Evolutionary conservation across 2,797 vertebrate species (phyloP).

Genomic region (Gambelia wislizenii): DNA sequence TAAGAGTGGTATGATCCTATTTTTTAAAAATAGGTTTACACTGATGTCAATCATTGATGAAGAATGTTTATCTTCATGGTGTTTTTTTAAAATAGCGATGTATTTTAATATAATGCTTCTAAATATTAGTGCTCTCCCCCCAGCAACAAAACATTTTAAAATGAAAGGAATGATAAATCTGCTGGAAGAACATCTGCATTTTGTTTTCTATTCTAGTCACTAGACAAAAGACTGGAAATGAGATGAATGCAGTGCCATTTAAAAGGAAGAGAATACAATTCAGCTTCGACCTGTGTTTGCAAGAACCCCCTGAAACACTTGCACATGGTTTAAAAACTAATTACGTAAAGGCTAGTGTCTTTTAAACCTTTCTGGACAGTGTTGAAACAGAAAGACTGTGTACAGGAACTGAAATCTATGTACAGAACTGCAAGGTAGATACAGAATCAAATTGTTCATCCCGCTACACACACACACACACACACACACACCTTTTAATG

Average conservation of each 20-base stretch:
- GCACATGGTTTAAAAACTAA: constrained; percentile 31
- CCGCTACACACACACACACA: too few relatives aligned
- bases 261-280: constrained; percentile 11
- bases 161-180: constrained; percentile 14
- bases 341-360: background rate
- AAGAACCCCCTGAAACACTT: constrained; percentile 30
- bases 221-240: constrained; percentile 6
- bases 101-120: constrained; percentile 11
- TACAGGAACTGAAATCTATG: background rate
- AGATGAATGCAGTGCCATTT: constrained; percentile 1
- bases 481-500: background rate
- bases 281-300: constrained; percentile 21
- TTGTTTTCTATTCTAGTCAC: constrained; percentile 2
- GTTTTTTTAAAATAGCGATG: background rate
- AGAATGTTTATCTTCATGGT: background rate
- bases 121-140: background rate
- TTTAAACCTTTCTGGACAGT: background rate
- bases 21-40: background rate
- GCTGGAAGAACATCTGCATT: constrained; percentile 36
- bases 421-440: background rate
- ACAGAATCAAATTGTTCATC: background rate
- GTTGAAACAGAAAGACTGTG: background rate
- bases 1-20: background rate
- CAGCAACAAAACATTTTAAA: constrained; percentile 25
- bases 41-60: background rate